These are phyloP conservation scores for Morinoia aosen DNA, from an alignment of 2,888 invertebrate species.

Conservation along the genomic window DNA sequence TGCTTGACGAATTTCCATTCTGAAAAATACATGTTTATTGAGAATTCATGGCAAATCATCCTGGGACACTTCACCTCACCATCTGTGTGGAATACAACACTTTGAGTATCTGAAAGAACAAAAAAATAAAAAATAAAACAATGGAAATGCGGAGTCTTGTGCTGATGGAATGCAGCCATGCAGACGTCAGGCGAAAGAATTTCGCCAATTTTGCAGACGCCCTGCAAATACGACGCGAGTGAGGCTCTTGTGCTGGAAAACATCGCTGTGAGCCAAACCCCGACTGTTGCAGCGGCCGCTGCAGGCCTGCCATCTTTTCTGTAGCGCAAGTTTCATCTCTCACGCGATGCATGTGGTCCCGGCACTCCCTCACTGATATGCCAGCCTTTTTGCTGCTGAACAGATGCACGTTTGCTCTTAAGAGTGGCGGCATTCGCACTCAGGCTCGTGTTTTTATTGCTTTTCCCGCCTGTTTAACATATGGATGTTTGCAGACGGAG, in stretches of 20 bases:
- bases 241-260: neutral
- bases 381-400: neutral
- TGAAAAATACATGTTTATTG: too few species aligned
- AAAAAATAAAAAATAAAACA: neutral
- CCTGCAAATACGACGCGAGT: neutral
- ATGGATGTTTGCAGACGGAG: neutral
- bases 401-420: neutral
- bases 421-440: conserved; percentile 5
- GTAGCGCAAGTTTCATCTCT: neutral
- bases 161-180: neutral
- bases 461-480: neutral
- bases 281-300: neutral
- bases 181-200: neutral
- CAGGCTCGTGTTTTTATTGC: neutral
- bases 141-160: neutral
- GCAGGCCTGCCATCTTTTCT: neutral
- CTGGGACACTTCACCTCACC: neutral
- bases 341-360: conserved; percentile 20
- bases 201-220: neutral
- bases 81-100: neutral
- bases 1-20: too few species aligned
- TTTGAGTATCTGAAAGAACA: neutral
- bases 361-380: neutral
- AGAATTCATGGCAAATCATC: neutral
- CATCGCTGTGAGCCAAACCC: neutral